phyloP scores from a whole-genome alignment of 1,140 invertebrate species.

The Apis mellifera region DNA sequence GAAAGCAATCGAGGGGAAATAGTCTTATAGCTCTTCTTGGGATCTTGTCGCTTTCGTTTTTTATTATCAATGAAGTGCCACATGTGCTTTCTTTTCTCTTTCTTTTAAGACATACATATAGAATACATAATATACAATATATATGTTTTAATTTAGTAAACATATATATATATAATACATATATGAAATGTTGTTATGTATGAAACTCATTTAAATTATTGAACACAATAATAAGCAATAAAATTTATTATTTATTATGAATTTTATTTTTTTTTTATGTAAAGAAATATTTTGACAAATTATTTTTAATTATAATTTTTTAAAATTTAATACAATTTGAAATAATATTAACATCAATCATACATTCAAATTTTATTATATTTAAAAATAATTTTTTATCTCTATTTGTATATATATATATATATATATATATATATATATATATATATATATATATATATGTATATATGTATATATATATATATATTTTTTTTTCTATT shows the following conservation, averaged over 20 bases:
- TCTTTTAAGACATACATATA: background rate
- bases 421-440: no score
- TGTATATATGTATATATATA: no score
- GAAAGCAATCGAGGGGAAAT: background rate
- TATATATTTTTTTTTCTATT: background rate
- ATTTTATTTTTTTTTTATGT: background rate
- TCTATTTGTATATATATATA: background rate
- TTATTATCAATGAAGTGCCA: conserved; percentile 30
- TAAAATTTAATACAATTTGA: background rate
- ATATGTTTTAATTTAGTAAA: background rate
- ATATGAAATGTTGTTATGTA: no score
- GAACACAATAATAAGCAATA: background rate
- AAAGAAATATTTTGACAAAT: background rate
- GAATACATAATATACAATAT: no score
- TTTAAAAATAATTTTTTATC: background rate
- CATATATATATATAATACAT: no score
- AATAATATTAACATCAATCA: background rate
- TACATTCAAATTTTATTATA: background rate
- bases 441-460: no score
- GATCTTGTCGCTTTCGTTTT: conserved; percentile 54
- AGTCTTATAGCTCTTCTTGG: conserved; percentile 23
- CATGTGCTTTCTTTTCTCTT: conserved; percentile 13
- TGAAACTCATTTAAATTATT: no score
- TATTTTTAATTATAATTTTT: background rate
- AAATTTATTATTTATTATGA: background rate